Conservation (phyloP, 2,888 invertebrate species). For the Tubulanus polymorphus region DNA sequence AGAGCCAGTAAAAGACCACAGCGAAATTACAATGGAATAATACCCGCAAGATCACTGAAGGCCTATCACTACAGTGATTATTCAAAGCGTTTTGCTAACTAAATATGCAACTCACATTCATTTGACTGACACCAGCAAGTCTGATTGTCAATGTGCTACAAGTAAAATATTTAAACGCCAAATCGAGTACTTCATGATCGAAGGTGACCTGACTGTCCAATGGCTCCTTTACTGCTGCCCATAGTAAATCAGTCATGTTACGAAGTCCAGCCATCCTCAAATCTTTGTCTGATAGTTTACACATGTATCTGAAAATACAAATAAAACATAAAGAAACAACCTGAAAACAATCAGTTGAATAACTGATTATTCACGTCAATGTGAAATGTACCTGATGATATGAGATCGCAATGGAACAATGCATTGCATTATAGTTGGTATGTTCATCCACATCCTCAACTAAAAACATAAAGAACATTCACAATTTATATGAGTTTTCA, state of each 20-base stretch:
- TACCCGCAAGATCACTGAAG: too few relatives aligned
- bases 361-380: too few relatives aligned
- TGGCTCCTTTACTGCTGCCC: slow-evolving; percentile 91
- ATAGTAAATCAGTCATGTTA: slow-evolving; percentile 94
- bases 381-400: slow-evolving; percentile 64
- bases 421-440: slow-evolving; percentile 80
- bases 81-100: too few relatives aligned
- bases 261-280: slow-evolving; percentile 81
- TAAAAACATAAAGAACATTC: slow-evolving; percentile 24
- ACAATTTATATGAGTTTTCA: neutral
- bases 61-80: too few relatives aligned
- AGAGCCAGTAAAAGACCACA: too few relatives aligned
- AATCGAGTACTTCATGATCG: slow-evolving; percentile 80
- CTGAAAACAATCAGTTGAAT: too few relatives aligned
- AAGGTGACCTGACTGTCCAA: slow-evolving; percentile 60
- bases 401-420: slow-evolving; percentile 82
- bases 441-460: slow-evolving; percentile 89
- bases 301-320: slow-evolving; percentile 68
- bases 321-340: neutral
- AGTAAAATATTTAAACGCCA: slow-evolving; percentile 95
- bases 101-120: slow-evolving; percentile 64
- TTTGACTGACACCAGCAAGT: slow-evolving; percentile 87
- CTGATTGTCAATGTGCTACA: slow-evolving; percentile 92
- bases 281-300: slow-evolving; percentile 86
- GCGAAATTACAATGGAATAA: too few relatives aligned